phyloP scores from a whole-genome alignment of 1,140 invertebrate genomes.

The Calephelis virginiensis region DNA sequence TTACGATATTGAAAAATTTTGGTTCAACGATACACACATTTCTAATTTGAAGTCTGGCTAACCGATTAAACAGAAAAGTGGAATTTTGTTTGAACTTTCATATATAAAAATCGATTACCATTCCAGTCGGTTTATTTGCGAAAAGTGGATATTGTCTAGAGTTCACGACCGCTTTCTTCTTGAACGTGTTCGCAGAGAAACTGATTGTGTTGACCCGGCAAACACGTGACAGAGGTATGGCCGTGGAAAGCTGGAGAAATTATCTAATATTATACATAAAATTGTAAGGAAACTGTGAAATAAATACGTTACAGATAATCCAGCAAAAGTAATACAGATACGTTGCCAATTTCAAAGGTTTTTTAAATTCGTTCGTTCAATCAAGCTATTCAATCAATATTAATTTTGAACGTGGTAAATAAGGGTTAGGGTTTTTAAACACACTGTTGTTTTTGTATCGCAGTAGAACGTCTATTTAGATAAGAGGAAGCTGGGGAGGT shows the following conservation, averaged over 20 bases:
- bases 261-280: not conserved
- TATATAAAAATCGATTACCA: not conserved
- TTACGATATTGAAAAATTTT: slow-evolving; percentile 18
- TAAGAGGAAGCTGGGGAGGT: too few relatives aligned
- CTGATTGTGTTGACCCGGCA: slow-evolving; percentile 21
- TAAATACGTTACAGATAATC: too few relatives aligned
- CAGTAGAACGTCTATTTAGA: too few relatives aligned
- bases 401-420: too few relatives aligned
- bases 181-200: slow-evolving; percentile 28
- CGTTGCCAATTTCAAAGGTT: too few relatives aligned
- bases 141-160: slow-evolving; percentile 23
- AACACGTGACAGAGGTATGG: not conserved
- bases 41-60: slow-evolving; percentile 29
- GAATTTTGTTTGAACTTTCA: not conserved
- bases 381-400: too few relatives aligned
- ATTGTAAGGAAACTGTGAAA: too few relatives aligned
- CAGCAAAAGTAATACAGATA: too few relatives aligned
- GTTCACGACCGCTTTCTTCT: slow-evolving; percentile 30
- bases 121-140: slow-evolving; percentile 23
- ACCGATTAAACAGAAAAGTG: slow-evolving; percentile 19
- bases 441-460: too few relatives aligned
- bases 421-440: too few relatives aligned
- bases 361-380: too few relatives aligned
- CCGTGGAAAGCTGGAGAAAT: not conserved
- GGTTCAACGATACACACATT: slow-evolving; percentile 29